Conservation (phyloP, 2,888 invertebrate species). For the Orchesellides sinensis region DNA sequence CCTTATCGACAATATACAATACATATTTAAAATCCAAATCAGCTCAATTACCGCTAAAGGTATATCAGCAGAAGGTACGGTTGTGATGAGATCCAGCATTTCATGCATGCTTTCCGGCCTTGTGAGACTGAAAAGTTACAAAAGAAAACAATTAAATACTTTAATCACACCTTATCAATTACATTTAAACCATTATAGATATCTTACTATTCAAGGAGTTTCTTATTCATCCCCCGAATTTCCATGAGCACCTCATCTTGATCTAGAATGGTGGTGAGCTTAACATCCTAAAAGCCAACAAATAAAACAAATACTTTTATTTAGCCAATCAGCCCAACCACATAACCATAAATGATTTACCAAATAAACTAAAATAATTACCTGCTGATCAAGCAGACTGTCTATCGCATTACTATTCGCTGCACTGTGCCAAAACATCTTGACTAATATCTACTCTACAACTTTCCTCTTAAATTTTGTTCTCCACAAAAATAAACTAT, state of each 20-base stretch:
- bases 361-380: slow-evolving; percentile 36
- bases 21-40: neutral
- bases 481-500: slow-evolving; percentile 2
- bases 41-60: slow-evolving; percentile 71
- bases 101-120: slow-evolving; percentile 91
- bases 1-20: neutral
- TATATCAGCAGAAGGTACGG: slow-evolving; percentile 88
- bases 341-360: neutral
- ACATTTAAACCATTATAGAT: slow-evolving; percentile 74
- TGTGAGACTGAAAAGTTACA: slow-evolving; percentile 83
- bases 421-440: slow-evolving; percentile 74
- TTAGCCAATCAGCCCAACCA: neutral
- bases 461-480: neutral
- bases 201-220: slow-evolving; percentile 94
- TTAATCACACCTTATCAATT: neutral
- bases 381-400: slow-evolving; percentile 71
- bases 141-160: neutral
- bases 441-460: too few species aligned
- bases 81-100: slow-evolving; percentile 90
- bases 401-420: slow-evolving; percentile 72
- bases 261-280: slow-evolving; percentile 92
- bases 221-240: slow-evolving; percentile 94
- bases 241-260: slow-evolving; percentile 97
- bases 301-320: slow-evolving; percentile 54
- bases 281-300: slow-evolving; percentile 86